A percentile compares a stretch with the other conserved stretches of the same genome.
Conservation (phyloP, 2,797 vertebrate species). For the Channa striata region DNA sequence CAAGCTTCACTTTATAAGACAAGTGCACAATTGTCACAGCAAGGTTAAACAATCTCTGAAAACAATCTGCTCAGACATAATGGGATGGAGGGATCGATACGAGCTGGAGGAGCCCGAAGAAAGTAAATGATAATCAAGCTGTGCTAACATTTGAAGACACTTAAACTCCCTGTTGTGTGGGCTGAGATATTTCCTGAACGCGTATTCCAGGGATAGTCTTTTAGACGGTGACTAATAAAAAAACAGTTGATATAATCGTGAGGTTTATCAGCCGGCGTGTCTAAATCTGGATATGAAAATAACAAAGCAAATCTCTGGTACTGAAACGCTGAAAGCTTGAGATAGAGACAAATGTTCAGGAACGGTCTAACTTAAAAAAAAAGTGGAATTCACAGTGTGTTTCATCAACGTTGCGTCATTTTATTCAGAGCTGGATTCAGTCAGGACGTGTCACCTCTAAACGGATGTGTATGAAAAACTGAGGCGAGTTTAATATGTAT, state of each 20-base stretch:
- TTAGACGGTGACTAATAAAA: conserved; percentile 31
- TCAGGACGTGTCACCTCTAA: conserved; percentile 12
- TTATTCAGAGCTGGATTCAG: conserved; percentile 25
- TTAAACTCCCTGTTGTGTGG: conserved; percentile 39
- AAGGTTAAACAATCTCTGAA: conserved; percentile 68
- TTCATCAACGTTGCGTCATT: conserved; percentile 25
- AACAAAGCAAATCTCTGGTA: not conserved
- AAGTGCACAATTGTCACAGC: conserved; percentile 60
- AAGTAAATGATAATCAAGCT: conserved; percentile 62
- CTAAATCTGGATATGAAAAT: not conserved
- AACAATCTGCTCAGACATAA: conserved; percentile 68
- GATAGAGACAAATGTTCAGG: conserved; percentile 21
- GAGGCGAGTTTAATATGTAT: conserved; percentile 21
- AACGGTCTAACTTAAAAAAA: conserved; percentile 14
- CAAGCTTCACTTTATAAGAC: conserved; percentile 49
- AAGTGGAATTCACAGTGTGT: not conserved
- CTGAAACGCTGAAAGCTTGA: conserved; percentile 7
- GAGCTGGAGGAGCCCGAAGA: conserved; percentile 53
- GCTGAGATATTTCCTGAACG: conserved; percentile 40
- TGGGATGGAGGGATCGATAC: conserved; percentile 68
- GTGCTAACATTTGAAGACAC: conserved; percentile 52
- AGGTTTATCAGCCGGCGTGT: not conserved
- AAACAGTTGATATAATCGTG: conserved; percentile 29
- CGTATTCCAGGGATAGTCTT: conserved; percentile 15
- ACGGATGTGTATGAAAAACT: conserved; percentile 20